A percentile compares a stretch with the other conserved stretches of the same genome.
Conservation (phyloP, 2,888 invertebrate genomes). For the Drosophila subquinaria region DNA sequence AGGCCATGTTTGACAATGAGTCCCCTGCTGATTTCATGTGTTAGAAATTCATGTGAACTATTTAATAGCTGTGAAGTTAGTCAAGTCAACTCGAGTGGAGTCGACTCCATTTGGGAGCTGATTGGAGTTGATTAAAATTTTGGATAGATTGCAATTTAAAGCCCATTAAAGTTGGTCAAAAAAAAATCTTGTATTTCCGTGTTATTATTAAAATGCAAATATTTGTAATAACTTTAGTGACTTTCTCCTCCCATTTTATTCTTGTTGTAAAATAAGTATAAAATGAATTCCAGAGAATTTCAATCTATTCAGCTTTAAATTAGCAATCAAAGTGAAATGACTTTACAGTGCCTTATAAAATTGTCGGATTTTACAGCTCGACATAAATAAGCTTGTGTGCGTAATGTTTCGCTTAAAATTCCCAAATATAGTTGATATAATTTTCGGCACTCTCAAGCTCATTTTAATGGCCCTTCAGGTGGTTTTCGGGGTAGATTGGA, state of each 20-base stretch:
- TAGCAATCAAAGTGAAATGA: slow-evolving; percentile 28
- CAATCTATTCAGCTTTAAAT: slow-evolving; percentile 13
- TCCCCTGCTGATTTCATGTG: background rate
- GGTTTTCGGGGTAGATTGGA: background rate
- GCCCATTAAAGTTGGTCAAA: background rate
- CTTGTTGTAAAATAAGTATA: background rate
- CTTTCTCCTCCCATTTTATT: background rate
- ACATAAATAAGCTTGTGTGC: slow-evolving; percentile 15
- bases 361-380: slow-evolving; percentile 1
- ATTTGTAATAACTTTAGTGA: background rate
- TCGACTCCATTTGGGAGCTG: background rate
- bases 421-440: slow-evolving; percentile 46
- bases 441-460: slow-evolving; percentile 46
- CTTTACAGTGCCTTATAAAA: slow-evolving; percentile 24
- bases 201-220: background rate
- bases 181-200: background rate
- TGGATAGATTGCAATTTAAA: background rate
- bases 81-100: background rate
- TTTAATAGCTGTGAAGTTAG: background rate
- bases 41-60: background rate
- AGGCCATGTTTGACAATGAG: background rate
- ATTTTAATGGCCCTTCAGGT: slow-evolving; percentile 61
- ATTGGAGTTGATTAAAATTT: background rate
- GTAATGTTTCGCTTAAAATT: slow-evolving; percentile 11
- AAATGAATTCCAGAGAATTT: slow-evolving; percentile 1